Evolutionary conservation across 2,888 invertebrate genomes (phyloP).

Genomic region (Leistus spinibarbis): DNA sequence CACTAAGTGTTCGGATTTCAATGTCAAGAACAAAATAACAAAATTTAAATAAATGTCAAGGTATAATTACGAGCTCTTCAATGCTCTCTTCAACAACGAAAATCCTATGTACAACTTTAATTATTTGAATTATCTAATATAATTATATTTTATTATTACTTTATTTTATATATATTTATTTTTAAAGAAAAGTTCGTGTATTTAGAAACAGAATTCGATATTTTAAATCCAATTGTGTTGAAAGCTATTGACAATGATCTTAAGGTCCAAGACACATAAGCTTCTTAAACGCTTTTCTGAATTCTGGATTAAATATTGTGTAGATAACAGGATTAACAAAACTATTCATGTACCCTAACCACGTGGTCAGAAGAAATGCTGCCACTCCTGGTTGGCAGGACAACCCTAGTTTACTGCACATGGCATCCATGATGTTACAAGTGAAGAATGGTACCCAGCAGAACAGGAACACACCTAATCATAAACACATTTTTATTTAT

Average conservation of each 20-base stretch:
- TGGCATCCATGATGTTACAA: constrained; percentile 95
- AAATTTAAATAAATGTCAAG: too few relatives aligned
- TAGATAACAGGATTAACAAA: constrained; percentile 94
- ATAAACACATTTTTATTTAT: too few relatives aligned
- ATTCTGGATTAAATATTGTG: constrained; percentile 96
- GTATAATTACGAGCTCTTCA: too few relatives aligned
- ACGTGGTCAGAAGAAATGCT: constrained; percentile 92
- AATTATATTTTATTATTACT: too few relatives aligned
- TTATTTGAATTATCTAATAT: too few relatives aligned
- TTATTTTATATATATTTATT: too few relatives aligned
- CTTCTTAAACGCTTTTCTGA: constrained; percentile 96
- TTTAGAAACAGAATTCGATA: background rate
- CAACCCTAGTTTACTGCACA: constrained; percentile 85
- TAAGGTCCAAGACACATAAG: constrained; percentile 72
- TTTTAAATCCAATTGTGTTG: background rate
- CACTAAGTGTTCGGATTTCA: too few relatives aligned
- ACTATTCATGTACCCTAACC: constrained; percentile 98
- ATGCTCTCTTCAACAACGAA: too few relatives aligned
- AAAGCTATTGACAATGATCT: background rate
- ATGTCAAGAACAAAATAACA: too few relatives aligned
- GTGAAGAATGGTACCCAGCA: constrained; percentile 99
- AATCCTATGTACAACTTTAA: too few relatives aligned
- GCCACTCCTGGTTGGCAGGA: constrained; percentile 84
- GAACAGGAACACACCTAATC: constrained; percentile 96
- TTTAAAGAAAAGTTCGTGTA: too few relatives aligned